Conservation (phyloP, 2,888 invertebrate genomes). For the Hypomecis punctinalis region DNA sequence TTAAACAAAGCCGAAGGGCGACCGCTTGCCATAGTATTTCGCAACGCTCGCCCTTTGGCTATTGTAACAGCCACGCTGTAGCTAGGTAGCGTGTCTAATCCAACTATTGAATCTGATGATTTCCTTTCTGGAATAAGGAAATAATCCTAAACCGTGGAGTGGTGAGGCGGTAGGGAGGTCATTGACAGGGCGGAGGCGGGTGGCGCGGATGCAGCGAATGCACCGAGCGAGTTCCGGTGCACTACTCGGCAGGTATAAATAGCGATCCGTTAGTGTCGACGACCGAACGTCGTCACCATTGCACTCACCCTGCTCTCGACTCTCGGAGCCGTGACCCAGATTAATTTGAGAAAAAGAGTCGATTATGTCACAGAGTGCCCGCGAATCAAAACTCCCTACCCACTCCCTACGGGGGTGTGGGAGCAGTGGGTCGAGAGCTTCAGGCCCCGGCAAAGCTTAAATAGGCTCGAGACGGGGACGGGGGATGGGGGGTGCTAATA, state of each 20-base stretch:
- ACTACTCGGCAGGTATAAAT: conserved; percentile 83
- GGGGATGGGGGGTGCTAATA: conserved; percentile 69
- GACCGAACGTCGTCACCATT: conserved; percentile 73
- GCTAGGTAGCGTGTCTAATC: conserved; percentile 20
- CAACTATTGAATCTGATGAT: conserved; percentile 23
- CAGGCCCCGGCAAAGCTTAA: conserved; percentile 49
- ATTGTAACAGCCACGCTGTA: conserved; percentile 44
- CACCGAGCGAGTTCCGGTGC: conserved; percentile 83
- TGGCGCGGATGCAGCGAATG: conserved; percentile 81
- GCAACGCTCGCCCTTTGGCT: conserved; percentile 68
- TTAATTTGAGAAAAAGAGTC: conserved; percentile 54
- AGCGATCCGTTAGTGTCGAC: conserved; percentile 85
- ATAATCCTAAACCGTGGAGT: conserved; percentile 44
- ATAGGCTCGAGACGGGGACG: conserved; percentile 47
- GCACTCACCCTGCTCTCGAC: conserved; percentile 62
- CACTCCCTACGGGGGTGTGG: conserved; percentile 50
- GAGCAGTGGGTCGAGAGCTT: conserved; percentile 56
- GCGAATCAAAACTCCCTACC: conserved; percentile 34
- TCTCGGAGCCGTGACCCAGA: conserved; percentile 70
- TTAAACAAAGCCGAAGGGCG: conserved; percentile 78
- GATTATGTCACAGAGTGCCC: conserved; percentile 49
- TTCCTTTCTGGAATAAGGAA: conserved; percentile 42
- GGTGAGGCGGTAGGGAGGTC: conserved; percentile 66
- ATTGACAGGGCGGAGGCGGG: conserved; percentile 78
- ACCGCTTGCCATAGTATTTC: conserved; percentile 73